Evolutionary conservation across 2,888 invertebrate genomes (phyloP), one percentile per base, ranked within the genome.

Genomic region (Agrypnus murinus): DNA sequence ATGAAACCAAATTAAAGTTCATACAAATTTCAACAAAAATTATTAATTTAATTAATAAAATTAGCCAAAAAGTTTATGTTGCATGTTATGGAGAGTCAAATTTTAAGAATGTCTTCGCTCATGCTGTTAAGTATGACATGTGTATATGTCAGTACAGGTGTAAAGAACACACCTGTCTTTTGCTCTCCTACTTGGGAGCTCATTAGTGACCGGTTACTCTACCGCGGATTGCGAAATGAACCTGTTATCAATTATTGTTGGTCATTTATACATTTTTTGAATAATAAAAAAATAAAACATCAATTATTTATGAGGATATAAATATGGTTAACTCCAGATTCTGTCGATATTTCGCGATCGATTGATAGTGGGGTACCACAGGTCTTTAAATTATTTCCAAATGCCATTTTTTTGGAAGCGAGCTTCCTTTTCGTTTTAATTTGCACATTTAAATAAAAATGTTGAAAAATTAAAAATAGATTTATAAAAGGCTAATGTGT

Each of bases 101-200:
- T 67, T 67, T 50, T 10, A 14, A 36, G 32, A 40, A 31, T 14
- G 60, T 36, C 9, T 55, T 5, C 2, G 2, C 38, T 10, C 36
- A 8, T 69, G 64, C 68, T 55, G 64, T 65, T 65, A 72, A 25
- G 76, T 77, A 71, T 77, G 79, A 78, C 79, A 79, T 77, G 76
- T 79, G 79, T 79, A 79, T 68, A 73, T 78, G 78, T 79, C 78
- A 76, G 77, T 77, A 79, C 80, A 80, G 80, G 79, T 80, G 80
- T 79, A 75, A 77, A 75, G 72, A 74, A 63, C 60, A 73, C 80
- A 80, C 80, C 80, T 80, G 80, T 76, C 77, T 55, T 17, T 72
- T 71, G 60, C 59, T 75, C 74, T 75, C 58, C 67, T 65, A 71
- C 64, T 63, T 67, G 48, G 25, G 67, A 55, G 62, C 63, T 65